Base-by-base conservation (phyloP, 2,888 invertebrate genomes). In the Arrhopalites spinosus region DNA sequence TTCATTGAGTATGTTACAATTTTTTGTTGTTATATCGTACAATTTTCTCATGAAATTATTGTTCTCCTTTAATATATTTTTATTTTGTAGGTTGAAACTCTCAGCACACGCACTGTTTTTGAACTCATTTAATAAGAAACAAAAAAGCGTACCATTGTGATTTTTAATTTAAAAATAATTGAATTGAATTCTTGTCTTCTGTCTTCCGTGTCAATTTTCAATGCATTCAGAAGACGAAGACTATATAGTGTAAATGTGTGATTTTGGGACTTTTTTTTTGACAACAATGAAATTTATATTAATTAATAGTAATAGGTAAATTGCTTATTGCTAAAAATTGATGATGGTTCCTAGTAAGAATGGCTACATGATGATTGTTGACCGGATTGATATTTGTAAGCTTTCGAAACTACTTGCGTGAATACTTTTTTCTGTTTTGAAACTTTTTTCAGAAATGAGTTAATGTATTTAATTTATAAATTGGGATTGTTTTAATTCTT, bases 141-240 rank as follows among this genome's bases (percentile, higher is more conserved):
- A 5, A 2, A 15, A 25, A 63, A 17, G 11, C 11, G 29, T 29
- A 63, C 27, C 30, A 63, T 63, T 63, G 63, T 63, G 63, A 63
- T 63, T 63, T 63, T 30, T n/a, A n/a, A n/a, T 2, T 50, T 50
- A 50, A 45, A 11, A 11, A 50, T 50, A 7, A 63, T 63, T 17
- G 30, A 63, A 29, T 27, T 63, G 63, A 63, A 63, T 63, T 11
- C 36, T 36, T 36, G 36, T 36, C 17, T 29, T 63, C n/a, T 63
- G 13, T 63, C 25, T 63, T 63, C 63, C 25, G 63, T 63, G 63
- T 63, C 30, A 63, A 63, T 29, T 63, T 20, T 63, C 63, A 63
- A 63, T 63, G 63, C 63, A 27, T 63, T 17, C 29, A 63, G 27
- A 50, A 50, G 50, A n/a, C 17, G 15, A 50, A n/a, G n/a, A n/a